These are phyloP conservation scores for Panulirus ornatus DNA, from an alignment of 1,140 invertebrate genomes.

Conservation along the genomic window DNA sequence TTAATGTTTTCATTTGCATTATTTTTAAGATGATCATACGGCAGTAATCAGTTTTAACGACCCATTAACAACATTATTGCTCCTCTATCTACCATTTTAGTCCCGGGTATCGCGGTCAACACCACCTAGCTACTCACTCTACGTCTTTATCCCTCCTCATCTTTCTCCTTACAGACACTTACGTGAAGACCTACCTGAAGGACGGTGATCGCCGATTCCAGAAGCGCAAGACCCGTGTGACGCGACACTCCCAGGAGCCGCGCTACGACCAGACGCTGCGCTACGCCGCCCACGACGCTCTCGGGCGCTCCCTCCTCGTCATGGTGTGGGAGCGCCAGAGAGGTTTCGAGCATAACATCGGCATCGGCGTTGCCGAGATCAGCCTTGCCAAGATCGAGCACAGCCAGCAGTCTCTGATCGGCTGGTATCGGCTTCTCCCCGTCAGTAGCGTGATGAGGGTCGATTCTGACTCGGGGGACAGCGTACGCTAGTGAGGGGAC, in stretches of 20 bases:
- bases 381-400: conserved; percentile 88
- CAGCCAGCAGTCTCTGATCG: conserved; percentile 86
- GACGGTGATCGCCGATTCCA: conserved; percentile 92
- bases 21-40: too few species aligned
- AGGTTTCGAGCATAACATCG: conserved; percentile 90
- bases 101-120: background rate
- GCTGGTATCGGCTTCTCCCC: conserved; percentile 94
- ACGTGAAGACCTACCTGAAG: conserved; percentile 95
- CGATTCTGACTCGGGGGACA: conserved; percentile 71
- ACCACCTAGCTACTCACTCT: too few species aligned
- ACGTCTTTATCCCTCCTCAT: background rate
- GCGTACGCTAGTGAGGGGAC: conserved; percentile 59
- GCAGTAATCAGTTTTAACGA: background rate
- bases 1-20: too few species aligned
- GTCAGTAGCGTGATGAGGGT: conserved; percentile 78
- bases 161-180: conserved; percentile 85
- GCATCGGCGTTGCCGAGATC: conserved; percentile 91
- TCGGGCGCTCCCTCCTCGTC: conserved; percentile 90
- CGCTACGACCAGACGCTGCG: conserved; percentile 92
- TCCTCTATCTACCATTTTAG: background rate
- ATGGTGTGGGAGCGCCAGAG: conserved; percentile 93
- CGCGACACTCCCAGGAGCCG: conserved; percentile 88
- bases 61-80: background rate
- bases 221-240: conserved; percentile 92
- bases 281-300: conserved; percentile 89